These are phyloP conservation scores for Lutraria rhynchaena DNA, from an alignment of 1,140 invertebrate species.

Conservation along the genomic window DNA sequence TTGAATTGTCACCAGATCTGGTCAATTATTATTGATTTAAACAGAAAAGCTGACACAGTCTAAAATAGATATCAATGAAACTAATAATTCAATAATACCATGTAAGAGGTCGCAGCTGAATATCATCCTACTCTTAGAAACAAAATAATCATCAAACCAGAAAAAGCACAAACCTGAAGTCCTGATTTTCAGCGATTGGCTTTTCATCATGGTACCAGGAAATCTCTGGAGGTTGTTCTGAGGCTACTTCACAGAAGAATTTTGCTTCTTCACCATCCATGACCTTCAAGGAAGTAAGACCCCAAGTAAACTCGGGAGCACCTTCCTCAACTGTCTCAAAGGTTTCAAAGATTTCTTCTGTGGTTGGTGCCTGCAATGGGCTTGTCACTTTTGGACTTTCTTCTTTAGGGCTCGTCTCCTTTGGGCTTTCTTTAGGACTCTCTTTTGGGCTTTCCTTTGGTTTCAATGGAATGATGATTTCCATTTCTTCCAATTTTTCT, in stretches of 20 bases:
- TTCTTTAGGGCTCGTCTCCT: constrained; percentile 40
- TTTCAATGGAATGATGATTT: constrained; percentile 34
- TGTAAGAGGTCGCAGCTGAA: no score
- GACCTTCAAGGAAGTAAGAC: constrained; percentile 88
- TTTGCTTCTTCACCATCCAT: constrained; percentile 96
- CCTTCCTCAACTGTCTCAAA: constrained; percentile 82
- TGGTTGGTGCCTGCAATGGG: constrained; percentile 46
- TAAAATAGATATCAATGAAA: no score
- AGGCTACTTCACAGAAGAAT: constrained; percentile 83
- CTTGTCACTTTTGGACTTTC: constrained; percentile 16
- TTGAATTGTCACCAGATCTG: no score
- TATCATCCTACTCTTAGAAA: not conserved
- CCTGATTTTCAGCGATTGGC: constrained; percentile 84
- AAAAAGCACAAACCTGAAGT: constrained; percentile 64
- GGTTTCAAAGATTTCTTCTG: constrained; percentile 68
- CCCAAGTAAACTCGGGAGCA: constrained; percentile 90
- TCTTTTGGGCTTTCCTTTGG: constrained; percentile 10
- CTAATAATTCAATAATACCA: no score
- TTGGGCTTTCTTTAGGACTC: constrained; percentile 41
- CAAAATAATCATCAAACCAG: not conserved
- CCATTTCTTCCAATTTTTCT: constrained; percentile 30
- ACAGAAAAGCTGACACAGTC: no score
- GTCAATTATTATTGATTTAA: no score
- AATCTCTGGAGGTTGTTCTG: constrained; percentile 75
- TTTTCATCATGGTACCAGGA: constrained; percentile 88